Evolutionary conservation across 2,797 vertebrate species (phyloP), one percentile per base, ranked within the genome.

Genomic region (Psittacula echo): DNA sequence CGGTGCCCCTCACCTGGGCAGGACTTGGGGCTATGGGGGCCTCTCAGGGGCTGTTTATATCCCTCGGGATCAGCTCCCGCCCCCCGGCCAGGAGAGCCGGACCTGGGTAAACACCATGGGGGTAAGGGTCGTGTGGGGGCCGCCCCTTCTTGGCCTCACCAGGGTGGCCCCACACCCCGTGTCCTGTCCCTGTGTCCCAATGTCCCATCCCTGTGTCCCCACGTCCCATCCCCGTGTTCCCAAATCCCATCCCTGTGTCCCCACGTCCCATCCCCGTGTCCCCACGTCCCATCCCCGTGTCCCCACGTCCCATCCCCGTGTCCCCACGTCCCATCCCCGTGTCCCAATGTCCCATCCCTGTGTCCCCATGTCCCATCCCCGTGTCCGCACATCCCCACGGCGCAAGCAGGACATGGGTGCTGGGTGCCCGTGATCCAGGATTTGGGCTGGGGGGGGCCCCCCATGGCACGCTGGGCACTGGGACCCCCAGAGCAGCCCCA

Each of bases 391-490:
- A 13, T 48, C 47, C 47, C 47, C 47, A 53, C 7, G 17, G 51
- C 5, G 0, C 29, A 53, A 53, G 51, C 13, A 8, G 41, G 41
- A 41, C 3, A 2, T 1, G 2, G 34, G 17, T 0, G 0, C 26
- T 20, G 41, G n/a, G 61, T 42, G 34, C 42, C 15, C 5, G 13
- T 7, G 11, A 26, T 22, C 8, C 9, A 19, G 30, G 29, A 4
- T 4, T 26, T 9, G 42, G 50, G 34, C 21, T 65, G 26, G 1
- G 26, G n/a, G 51, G 44, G 24, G 29, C 34, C 34, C 29, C 37
- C 24, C 15, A 11, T 18, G 18, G 18, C 30, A 42, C 45, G 10
- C 17, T 21, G 53, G 18, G 27, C 51, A 10, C 53, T 1, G 1
- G 19, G 58, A 56, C 44, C 44, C 50, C 51, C 24, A 11, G 26